A percentile compares a stretch with the other conserved stretches of the same genome.
Evolutionary conservation across 1,140 invertebrate species (phyloP).

Genomic region (Hypsibius dujardini): DNA sequence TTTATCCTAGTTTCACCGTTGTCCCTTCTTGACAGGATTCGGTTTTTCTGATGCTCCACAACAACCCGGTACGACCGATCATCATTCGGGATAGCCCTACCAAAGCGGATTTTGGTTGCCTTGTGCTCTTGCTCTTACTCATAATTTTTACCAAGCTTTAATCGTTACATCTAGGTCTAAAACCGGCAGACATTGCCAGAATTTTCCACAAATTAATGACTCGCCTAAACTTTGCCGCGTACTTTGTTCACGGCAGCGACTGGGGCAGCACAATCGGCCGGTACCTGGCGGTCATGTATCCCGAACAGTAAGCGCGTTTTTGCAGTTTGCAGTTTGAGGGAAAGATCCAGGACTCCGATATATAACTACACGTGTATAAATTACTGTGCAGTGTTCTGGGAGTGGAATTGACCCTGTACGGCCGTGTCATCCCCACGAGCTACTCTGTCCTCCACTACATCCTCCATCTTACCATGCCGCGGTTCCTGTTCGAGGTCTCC

Average conservation of each 20-base stretch:
- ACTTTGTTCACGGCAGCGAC: conserved; percentile 67
- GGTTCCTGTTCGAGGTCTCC: conserved; percentile 41
- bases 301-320: conserved; percentile 37
- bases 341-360: not conserved
- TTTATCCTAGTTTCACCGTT: too few relatives aligned
- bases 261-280: conserved; percentile 33
- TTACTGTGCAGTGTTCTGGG: conserved; percentile 43
- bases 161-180: conserved; percentile 28
- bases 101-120: not conserved
- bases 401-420: conserved; percentile 48
- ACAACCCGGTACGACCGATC: conserved; percentile 26
- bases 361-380: too few relatives aligned
- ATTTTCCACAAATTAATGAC: conserved; percentile 65
- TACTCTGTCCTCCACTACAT: conserved; percentile 39
- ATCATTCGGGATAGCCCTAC: not conserved
- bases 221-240: conserved; percentile 53
- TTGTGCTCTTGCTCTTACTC: not conserved
- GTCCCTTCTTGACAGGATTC: too few relatives aligned
- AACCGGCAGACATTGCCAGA: conserved; percentile 44
- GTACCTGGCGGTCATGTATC: conserved; percentile 46
- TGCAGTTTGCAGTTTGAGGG: conserved; percentile 4
- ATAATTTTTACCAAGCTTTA: conserved; percentile 16
- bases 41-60: conserved; percentile 56
- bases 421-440: conserved; percentile 29
- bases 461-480: conserved; percentile 37